Conservation (phyloP, 2,113 vertebrate species). For the Orcinus orca region DNA sequence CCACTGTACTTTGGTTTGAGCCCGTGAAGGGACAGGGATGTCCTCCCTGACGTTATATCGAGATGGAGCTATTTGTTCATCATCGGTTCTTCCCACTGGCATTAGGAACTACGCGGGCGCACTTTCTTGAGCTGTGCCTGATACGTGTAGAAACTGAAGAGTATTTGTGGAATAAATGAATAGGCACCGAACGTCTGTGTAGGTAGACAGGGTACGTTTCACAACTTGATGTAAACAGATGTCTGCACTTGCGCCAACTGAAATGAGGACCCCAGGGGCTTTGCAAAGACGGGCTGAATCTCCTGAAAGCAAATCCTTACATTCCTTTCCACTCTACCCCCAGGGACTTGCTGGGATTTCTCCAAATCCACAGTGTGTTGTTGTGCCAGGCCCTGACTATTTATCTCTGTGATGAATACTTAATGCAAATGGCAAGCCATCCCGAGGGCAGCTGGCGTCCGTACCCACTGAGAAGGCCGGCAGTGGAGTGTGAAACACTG, state of each 20-base stretch:
- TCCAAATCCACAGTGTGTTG: background rate
- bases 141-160: background rate
- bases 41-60: background rate
- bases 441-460: background rate
- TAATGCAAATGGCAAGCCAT: constrained; percentile 43
- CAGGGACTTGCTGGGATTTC: background rate
- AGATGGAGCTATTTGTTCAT: background rate
- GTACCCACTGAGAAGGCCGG: constrained; percentile 7
- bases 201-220: background rate
- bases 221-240: background rate
- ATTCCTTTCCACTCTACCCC: background rate
- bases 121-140: background rate
- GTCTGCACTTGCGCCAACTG: background rate
- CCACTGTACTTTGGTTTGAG: background rate
- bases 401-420: constrained; percentile 60
- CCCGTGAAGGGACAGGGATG: background rate
- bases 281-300: background rate
- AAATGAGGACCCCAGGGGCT: background rate
- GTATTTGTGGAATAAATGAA: background rate
- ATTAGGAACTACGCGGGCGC: background rate
- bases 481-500: background rate
- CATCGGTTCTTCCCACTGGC: background rate
- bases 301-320: background rate
- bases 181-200: background rate
- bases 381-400: background rate